phyloP scores from a whole-genome alignment of 2,113 vertebrate species.

The Colistium nudipinnis region DNA sequence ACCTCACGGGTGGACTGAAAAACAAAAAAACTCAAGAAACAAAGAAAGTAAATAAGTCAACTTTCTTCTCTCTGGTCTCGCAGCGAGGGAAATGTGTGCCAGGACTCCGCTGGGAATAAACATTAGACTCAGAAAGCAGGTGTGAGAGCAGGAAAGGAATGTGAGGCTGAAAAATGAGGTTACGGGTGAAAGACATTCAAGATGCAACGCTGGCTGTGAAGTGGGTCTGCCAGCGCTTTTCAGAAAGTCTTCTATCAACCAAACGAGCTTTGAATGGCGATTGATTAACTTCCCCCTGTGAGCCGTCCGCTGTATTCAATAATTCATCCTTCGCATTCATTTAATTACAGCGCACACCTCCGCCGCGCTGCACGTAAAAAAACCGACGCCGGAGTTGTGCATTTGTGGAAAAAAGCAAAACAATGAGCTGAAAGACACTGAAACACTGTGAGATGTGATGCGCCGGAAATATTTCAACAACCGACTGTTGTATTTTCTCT shows the following conservation, averaged over 20 bases:
- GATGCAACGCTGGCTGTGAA: constrained; percentile 22
- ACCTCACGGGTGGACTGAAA: constrained; percentile 1
- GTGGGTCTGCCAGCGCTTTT: constrained; percentile 16
- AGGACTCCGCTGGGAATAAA: constrained; percentile 12
- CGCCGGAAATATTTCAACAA: neutral
- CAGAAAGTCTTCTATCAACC: neutral
- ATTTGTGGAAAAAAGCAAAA: neutral
- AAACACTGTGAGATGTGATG: neutral
- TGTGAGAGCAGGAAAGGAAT: neutral
- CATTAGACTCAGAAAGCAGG: constrained; percentile 12
- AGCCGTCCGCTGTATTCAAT: neutral
- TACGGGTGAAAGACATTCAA: constrained; percentile 27
- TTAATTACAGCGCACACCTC: neutral
- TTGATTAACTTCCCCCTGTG: neutral
- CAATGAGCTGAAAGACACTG: neutral
- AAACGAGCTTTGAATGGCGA: neutral
- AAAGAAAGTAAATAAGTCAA: neutral
- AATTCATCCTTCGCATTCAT: neutral
- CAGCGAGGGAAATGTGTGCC: constrained; percentile 6
- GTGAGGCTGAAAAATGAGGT: constrained; percentile 17
- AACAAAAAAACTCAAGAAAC: neutral
- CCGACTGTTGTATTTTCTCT: constrained; percentile 8
- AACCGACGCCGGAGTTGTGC: too few species aligned
- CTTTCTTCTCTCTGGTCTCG: neutral
- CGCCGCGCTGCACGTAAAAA: too few species aligned